Conservation (phyloP, 23 tunicate species). For the Ciona savignyi region DNA sequence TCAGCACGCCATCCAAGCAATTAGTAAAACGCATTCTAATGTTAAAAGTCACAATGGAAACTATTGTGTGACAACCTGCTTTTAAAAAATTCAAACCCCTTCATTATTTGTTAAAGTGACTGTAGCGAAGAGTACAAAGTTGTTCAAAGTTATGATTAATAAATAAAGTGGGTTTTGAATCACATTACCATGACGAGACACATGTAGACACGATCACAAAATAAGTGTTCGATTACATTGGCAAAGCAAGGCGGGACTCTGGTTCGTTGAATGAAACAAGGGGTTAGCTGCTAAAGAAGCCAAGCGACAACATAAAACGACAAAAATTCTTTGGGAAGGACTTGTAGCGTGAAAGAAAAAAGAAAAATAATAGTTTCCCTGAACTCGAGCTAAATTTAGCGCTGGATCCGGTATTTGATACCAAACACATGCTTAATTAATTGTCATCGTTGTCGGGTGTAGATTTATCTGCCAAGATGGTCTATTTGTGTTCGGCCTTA, state of each 20-base stretch:
- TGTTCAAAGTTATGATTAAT: too few relatives aligned
- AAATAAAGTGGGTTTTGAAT: too few relatives aligned
- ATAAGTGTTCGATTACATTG: not conserved
- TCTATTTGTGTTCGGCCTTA: not conserved
- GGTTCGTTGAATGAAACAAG: slow-evolving; percentile 1
- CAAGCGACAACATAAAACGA: not conserved
- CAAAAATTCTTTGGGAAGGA: not conserved
- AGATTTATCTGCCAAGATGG: not conserved
- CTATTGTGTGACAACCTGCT: too few relatives aligned
- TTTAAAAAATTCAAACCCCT: too few relatives aligned
- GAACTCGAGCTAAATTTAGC: not conserved
- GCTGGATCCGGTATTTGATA: not conserved
- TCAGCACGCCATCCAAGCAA: too few relatives aligned
- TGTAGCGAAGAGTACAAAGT: too few relatives aligned
- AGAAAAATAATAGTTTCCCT: not conserved
- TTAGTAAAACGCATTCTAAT: too few relatives aligned
- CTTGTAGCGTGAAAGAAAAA: not conserved
- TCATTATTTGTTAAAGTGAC: too few relatives aligned
- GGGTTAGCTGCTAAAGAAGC: not conserved
- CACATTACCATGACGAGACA: too few relatives aligned
- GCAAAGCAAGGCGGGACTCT: not conserved
- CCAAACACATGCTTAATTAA: not conserved
- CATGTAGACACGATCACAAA: too few relatives aligned
- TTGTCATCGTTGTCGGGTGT: not conserved
- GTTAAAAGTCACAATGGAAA: too few relatives aligned